Percentiles rank a stretch among this genome's conserved stretches.
Evolutionary conservation across 2,888 invertebrate genomes (phyloP).

Genomic region (Lydus trimaculatus): DNA sequence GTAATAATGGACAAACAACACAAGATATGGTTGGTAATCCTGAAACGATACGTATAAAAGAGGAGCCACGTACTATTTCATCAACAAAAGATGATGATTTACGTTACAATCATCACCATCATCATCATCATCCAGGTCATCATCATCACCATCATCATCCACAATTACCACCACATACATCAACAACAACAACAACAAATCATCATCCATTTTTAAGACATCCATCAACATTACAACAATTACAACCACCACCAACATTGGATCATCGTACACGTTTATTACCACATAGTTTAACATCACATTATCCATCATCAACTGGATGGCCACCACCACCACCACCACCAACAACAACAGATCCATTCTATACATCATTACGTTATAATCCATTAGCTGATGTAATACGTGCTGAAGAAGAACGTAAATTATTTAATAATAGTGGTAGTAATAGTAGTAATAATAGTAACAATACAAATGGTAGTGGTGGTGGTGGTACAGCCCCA

Average conservation of each 20-base stretch:
- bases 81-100: slow-evolving; percentile 59
- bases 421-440: slow-evolving; percentile 2
- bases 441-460: slow-evolving; percentile 1
- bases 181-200: slow-evolving; percentile 48
- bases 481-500: background rate
- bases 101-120: slow-evolving; percentile 20
- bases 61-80: slow-evolving; percentile 63
- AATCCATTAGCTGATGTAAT: slow-evolving; percentile 82
- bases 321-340: slow-evolving; percentile 59
- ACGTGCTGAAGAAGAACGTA: slow-evolving; percentile 79
- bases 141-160: background rate
- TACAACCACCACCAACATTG: slow-evolving; percentile 62
- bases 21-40: background rate
- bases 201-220: slow-evolving; percentile 65
- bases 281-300: slow-evolving; percentile 62
- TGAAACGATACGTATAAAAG: slow-evolving; percentile 66
- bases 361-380: slow-evolving; percentile 76
- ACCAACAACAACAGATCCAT: slow-evolving; percentile 60
- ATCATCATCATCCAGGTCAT: background rate
- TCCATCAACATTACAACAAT: slow-evolving; percentile 60
- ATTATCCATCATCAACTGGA: slow-evolving; percentile 60
- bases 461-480: background rate
- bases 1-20: background rate
- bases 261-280: slow-evolving; percentile 60
- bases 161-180: background rate